phyloP scores from a whole-genome alignment of 2,797 vertebrate genomes.

The Oryzias sinensis region DNA sequence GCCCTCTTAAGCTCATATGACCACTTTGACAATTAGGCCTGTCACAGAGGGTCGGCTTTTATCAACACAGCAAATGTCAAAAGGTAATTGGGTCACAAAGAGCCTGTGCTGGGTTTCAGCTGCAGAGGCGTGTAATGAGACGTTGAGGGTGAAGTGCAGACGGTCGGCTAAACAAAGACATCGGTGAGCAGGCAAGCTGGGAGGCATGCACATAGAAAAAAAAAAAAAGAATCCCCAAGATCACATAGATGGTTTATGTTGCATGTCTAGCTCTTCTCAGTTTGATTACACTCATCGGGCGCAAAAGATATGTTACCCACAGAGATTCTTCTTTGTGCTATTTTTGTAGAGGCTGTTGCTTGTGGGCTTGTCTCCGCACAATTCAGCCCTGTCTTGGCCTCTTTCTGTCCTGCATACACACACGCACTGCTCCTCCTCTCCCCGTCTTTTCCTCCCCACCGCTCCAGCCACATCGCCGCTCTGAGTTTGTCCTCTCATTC shows the following conservation, averaged over 20 bases:
- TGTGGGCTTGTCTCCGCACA: slow-evolving; percentile 52
- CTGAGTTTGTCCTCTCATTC: slow-evolving; percentile 74
- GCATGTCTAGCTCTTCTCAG: slow-evolving; percentile 54
- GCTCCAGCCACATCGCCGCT: slow-evolving; percentile 64
- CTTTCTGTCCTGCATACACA: slow-evolving; percentile 26
- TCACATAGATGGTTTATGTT: slow-evolving; percentile 60
- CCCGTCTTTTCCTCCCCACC: slow-evolving; percentile 44
- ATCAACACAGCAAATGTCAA: slow-evolving; percentile 55
- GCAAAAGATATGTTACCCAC: slow-evolving; percentile 67
- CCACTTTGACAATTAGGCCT: slow-evolving; percentile 52
- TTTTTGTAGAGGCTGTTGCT: slow-evolving; percentile 64
- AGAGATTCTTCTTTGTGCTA: slow-evolving; percentile 66
- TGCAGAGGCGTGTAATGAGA: slow-evolving; percentile 40
- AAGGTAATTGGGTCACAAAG: slow-evolving; percentile 57
- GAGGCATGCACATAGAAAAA: slow-evolving; percentile 44
- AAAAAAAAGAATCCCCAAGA: slow-evolving; percentile 64
- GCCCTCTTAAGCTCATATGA: slow-evolving; percentile 51
- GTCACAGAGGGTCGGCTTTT: slow-evolving; percentile 40
- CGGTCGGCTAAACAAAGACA: slow-evolving; percentile 40
- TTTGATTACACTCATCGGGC: slow-evolving; percentile 69
- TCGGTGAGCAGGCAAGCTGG: slow-evolving; percentile 10
- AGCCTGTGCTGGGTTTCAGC: slow-evolving; percentile 15
- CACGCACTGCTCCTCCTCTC: slow-evolving; percentile 32
- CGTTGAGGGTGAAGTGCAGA: slow-evolving; percentile 28
- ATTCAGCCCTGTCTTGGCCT: slow-evolving; percentile 40